phyloP scores from a whole-genome alignment of 2,888 invertebrate species.

The Empis livida region DNA sequence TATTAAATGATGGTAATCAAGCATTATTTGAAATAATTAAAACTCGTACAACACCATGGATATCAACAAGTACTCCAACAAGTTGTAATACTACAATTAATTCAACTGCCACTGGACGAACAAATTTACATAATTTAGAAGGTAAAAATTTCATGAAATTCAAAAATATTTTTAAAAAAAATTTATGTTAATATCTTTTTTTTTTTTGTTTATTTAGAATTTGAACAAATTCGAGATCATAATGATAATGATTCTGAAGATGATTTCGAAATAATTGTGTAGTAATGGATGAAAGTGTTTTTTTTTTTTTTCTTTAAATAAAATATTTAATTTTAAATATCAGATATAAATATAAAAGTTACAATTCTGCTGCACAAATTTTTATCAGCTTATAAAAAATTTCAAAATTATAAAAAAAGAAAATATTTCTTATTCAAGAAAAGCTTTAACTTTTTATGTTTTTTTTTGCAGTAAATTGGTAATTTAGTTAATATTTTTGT shows the following conservation, averaged over 20 bases:
- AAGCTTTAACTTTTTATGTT: no score
- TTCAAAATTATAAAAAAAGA: no score
- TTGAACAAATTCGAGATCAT: conserved; percentile 33
- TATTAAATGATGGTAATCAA: conserved; percentile 50
- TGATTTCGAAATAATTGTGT: conserved; percentile 70
- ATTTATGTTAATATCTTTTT: conserved; percentile 1
- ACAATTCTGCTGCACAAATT: no score
- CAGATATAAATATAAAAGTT: no score
- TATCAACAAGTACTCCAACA: conserved; percentile 35
- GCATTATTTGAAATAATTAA: conserved; percentile 79
- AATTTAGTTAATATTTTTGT: no score
- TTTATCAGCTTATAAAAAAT: no score
- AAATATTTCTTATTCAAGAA: no score
- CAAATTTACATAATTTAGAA: conserved; percentile 19
- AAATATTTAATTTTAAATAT: conserved; percentile 3
- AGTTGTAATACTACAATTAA: neutral
- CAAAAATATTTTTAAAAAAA: neutral
- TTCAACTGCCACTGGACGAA: conserved; percentile 15
- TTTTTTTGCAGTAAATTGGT: no score
- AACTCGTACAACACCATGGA: conserved; percentile 64
- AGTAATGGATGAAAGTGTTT: conserved; percentile 18
- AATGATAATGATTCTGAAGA: conserved; percentile 60
- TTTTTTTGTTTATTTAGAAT: conserved; percentile 13
- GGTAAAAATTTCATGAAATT: conserved; percentile 22
- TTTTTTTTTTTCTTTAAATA: conserved; percentile 12